Evolutionary conservation across 2,797 vertebrate genomes (phyloP).

Genomic region (Phoeniculus purpureus): DNA sequence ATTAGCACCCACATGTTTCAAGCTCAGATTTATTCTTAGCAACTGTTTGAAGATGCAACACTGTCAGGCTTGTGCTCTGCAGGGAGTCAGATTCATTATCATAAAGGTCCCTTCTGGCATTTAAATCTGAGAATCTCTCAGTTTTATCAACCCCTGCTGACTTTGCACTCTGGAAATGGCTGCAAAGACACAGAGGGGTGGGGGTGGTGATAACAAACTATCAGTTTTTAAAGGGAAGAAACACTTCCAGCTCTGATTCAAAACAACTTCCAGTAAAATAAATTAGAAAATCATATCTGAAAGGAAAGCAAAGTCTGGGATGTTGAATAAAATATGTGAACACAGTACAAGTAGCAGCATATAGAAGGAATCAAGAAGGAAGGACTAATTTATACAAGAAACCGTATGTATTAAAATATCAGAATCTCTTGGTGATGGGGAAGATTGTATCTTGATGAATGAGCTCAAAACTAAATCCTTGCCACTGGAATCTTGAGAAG

Average conservation of each 20-base stretch:
- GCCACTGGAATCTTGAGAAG: background rate
- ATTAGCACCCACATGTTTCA: background rate
- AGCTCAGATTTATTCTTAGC: slow-evolving; percentile 1
- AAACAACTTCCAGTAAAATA: background rate
- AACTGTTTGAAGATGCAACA: background rate
- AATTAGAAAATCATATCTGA: background rate
- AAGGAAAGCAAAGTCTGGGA: background rate
- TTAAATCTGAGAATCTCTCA: background rate
- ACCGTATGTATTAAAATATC: background rate
- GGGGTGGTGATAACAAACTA: background rate
- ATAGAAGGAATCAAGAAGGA: background rate
- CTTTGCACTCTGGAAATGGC: background rate
- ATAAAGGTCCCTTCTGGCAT: background rate
- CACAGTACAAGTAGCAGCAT: background rate
- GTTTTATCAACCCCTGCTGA: background rate
- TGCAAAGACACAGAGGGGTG: background rate
- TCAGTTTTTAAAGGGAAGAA: background rate
- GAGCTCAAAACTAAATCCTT: background rate
- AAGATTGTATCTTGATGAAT: accelerated
- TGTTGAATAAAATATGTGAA: background rate
- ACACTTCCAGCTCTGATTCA: background rate
- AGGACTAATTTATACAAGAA: background rate
- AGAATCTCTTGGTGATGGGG: background rate
- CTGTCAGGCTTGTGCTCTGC: background rate
- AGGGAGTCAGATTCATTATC: background rate